Conservation (phyloP, 2,113 vertebrate species). For the Climacteris rufus region DNA sequence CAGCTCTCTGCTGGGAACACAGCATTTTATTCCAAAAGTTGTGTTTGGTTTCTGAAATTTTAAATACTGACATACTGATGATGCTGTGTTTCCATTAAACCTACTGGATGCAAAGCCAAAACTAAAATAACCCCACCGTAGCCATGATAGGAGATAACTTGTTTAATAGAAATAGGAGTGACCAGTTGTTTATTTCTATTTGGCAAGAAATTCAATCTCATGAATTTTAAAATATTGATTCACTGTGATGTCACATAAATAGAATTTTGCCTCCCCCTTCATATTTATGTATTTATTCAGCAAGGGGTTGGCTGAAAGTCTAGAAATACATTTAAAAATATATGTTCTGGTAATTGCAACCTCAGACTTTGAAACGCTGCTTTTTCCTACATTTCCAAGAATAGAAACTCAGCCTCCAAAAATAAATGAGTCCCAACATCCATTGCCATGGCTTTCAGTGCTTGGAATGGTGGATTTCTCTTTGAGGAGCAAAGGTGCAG, state of each 20-base stretch:
- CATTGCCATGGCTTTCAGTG: neutral
- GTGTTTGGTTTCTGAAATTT: neutral
- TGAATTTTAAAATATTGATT: neutral
- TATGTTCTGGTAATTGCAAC: neutral
- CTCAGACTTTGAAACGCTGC: neutral
- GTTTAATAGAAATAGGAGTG: neutral
- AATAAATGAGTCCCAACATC: neutral
- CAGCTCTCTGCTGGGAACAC: neutral
- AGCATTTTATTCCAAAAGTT: neutral
- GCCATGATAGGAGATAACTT: neutral
- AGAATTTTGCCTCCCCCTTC: neutral
- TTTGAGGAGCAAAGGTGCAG: neutral
- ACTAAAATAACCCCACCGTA: neutral
- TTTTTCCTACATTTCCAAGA: neutral
- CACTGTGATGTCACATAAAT: neutral
- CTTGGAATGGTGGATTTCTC: neutral
- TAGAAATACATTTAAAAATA: neutral
- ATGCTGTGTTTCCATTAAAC: neutral
- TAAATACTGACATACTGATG: neutral
- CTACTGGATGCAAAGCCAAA: neutral
- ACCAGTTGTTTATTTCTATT: neutral
- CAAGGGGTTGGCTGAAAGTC: neutral
- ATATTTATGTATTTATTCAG: conserved; percentile 20
- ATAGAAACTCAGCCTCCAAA: conserved; percentile 9
- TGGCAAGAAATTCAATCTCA: neutral